phyloP scores from a whole-genome alignment of 2,888 invertebrate genomes.

The Campoletis raptor region DNA sequence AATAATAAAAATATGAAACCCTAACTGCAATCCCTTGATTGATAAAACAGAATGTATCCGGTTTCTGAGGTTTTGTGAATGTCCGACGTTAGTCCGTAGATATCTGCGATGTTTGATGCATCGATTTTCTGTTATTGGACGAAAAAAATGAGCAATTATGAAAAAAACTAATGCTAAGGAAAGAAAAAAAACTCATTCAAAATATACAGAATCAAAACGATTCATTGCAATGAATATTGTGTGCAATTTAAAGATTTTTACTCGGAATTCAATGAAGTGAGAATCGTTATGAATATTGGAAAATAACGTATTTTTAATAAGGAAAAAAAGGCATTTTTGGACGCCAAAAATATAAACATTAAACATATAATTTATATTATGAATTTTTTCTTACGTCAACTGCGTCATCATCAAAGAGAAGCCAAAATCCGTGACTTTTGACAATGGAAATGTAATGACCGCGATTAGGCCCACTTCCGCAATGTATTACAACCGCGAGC shows the following conservation, averaged over 20 bases:
- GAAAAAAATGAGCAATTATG: neutral
- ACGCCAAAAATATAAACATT: neutral
- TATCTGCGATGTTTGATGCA: constrained; percentile 99
- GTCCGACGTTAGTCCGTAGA: constrained; percentile 99
- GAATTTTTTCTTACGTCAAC: constrained; percentile 94
- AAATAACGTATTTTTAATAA: neutral
- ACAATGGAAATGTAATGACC: constrained; percentile 99
- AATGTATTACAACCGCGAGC: too few species aligned
- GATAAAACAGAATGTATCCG: constrained; percentile 99
- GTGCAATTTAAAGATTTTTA: neutral
- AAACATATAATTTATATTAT: neutral
- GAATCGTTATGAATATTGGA: neutral
- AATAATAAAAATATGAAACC: constrained; percentile 65
- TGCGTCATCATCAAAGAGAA: constrained; percentile 99
- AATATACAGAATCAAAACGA: neutral
- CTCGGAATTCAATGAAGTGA: neutral
- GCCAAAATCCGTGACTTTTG: constrained; percentile 99
- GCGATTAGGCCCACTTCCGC: constrained; percentile 99
- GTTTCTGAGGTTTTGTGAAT: constrained; percentile 99
- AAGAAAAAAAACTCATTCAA: neutral
- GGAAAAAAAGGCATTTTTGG: neutral
- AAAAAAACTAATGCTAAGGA: neutral
- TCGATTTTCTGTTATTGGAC: constrained; percentile 95
- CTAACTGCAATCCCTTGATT: constrained; percentile 92
- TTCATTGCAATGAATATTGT: neutral